A percentile compares a stretch with the other conserved stretches of the same genome.
Evolutionary conservation across 2,888 invertebrate genomes (phyloP).

Genomic region (Lydus trimaculatus): DNA sequence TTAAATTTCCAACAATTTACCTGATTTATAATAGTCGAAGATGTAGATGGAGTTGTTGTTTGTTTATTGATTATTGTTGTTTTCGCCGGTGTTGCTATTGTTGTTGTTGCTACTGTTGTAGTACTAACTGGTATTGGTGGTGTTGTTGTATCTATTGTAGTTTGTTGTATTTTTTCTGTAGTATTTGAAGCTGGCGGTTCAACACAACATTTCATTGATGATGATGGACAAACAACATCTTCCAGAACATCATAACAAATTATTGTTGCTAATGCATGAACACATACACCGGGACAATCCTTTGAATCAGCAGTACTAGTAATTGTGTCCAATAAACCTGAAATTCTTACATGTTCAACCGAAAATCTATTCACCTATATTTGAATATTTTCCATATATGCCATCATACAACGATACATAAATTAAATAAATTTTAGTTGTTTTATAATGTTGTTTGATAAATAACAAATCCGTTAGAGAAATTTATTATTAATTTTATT

Average conservation of each 20-base stretch:
- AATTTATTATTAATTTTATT: slow-evolving; percentile 5
- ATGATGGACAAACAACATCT: slow-evolving; percentile 79
- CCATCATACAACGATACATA: background rate
- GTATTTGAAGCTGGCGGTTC: slow-evolving; percentile 73
- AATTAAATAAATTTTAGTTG: too few species aligned
- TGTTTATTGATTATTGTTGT: slow-evolving; percentile 32
- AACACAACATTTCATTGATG: slow-evolving; percentile 85
- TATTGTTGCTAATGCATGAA: slow-evolving; percentile 83
- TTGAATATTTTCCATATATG: too few species aligned
- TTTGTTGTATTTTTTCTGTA: slow-evolving; percentile 49
- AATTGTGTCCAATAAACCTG: slow-evolving; percentile 84
- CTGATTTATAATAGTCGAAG: slow-evolving; percentile 41
- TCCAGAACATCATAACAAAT: slow-evolving; percentile 87
- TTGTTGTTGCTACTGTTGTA: slow-evolving; percentile 41
- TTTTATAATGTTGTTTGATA: background rate
- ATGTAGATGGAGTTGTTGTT: slow-evolving; percentile 21
- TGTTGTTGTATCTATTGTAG: slow-evolving; percentile 49
- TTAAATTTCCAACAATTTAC: slow-evolving; percentile 23
- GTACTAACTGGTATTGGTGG: slow-evolving; percentile 49
- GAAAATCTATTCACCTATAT: background rate
- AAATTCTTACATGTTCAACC: slow-evolving; percentile 2
- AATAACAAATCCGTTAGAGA: background rate
- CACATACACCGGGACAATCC: slow-evolving; percentile 89
- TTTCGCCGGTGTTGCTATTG: slow-evolving; percentile 44
- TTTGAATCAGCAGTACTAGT: slow-evolving; percentile 85